These are phyloP conservation scores for Pogonomyrmex californicus DNA, from an alignment of 1,140 invertebrate species.

Conservation along the genomic window DNA sequence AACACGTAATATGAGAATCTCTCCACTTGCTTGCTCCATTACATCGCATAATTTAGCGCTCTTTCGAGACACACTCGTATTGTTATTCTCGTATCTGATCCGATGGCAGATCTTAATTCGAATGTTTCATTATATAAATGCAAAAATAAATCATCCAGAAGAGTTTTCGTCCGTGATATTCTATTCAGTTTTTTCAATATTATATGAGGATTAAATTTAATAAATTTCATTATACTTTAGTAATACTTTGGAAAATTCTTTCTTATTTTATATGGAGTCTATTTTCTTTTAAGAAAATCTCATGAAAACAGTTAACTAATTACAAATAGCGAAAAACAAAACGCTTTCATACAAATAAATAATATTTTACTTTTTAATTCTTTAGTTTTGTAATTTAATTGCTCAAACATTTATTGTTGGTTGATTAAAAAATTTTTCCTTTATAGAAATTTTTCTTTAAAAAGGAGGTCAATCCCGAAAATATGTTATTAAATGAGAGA, in stretches of 20 bases:
- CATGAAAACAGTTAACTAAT: background rate
- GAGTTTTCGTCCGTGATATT: background rate
- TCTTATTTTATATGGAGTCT: background rate
- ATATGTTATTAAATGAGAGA: background rate
- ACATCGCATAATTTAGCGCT: background rate
- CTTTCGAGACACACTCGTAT: background rate
- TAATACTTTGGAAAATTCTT: background rate
- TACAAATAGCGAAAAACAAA: background rate
- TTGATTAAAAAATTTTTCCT: background rate
- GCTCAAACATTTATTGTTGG: background rate
- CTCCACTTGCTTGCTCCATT: constrained; percentile 20
- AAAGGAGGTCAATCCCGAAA: background rate
- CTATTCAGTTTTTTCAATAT: background rate
- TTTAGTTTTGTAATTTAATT: constrained; percentile 3
- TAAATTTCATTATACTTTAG: background rate
- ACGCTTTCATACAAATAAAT: background rate
- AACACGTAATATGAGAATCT: constrained; percentile 20
- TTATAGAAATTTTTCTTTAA: background rate
- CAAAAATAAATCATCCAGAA: background rate
- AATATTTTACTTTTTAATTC: background rate
- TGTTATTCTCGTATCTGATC: background rate
- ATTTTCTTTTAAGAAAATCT: background rate
- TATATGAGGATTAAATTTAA: background rate
- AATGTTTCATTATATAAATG: background rate
- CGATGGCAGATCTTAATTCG: background rate